Evolutionary conservation across 2,888 invertebrate genomes (phyloP), one percentile per base, ranked within the genome.

Genomic region (Fragum whitleyi): DNA sequence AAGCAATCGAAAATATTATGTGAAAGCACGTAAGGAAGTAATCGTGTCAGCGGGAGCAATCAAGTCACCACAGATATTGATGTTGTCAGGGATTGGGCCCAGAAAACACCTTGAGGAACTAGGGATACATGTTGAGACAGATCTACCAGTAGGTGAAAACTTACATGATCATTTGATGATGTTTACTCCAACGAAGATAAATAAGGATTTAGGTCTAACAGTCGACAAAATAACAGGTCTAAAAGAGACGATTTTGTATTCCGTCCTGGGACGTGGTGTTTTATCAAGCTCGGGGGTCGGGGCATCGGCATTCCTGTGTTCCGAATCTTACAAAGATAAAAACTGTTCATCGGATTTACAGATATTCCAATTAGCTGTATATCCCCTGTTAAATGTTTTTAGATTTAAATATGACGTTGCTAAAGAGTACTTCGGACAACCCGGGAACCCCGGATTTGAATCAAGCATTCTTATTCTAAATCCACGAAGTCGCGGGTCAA

Each of bases 401-500:
- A 29, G 57, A 51, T 39, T 75, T 0, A 73, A 70, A 72, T 78
- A 79, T 23, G 79, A 79, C 5, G 57, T 82, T 28, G 82, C 82
- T 0, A 53, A 57, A 53, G 78, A 75, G 28, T 74, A 69, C 55
- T 57, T 82, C 5, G 59, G 61, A 3, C 26, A 26, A 21, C 29
- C 61, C 9, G 29, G 11, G 23, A 9, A 19, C 2, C 14, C 29
- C 16, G 32, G 32, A 28, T 61, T 61, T 29, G 32, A 61, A 29
- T 7, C 29, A 26, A 28, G 19, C 14, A 26, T 61, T 14, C 29
- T 26, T 7, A 61, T 29, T 32, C 19, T 29, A 11, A 19, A 61
- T n/a, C 96, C 96, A 95, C 76, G 97, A 97, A 92, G 96, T 77
- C 95, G 96, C 6, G 98, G 98, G 0, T 96, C 95, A 87, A 95